Evolutionary conservation across 2,888 invertebrate genomes (phyloP), one percentile per base, ranked within the genome.

Genomic region (Ophion slaviceki): DNA sequence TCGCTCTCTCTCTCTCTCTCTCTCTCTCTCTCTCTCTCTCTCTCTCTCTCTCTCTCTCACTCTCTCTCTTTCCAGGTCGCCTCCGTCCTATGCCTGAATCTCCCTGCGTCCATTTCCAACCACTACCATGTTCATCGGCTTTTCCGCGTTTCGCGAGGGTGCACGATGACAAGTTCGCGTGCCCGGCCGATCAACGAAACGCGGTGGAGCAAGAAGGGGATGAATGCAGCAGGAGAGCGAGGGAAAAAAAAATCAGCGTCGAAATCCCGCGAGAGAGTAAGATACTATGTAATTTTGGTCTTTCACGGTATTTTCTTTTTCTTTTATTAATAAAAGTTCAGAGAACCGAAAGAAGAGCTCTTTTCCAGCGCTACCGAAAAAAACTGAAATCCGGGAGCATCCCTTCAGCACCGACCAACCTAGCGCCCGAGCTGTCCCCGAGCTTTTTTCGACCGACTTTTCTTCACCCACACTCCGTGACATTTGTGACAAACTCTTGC

Each of bases 71-170:
- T 40, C 14, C 68, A 20, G 61, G 32, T 71, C 79, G 40, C 28
- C 68, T 47, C 76, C 76, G 24, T 66, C 62, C 32, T 45, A 64
- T 59, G 45, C 28, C 57, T 78, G 71, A 75, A 84, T 84, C 61
- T 67, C 70, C 64, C 64, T 53, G 67, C 74, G 70, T 53, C 83
- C 78, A 76, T 81, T 83, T 79, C 57, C 82, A 11, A 80, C 76
- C 70, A 76, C 74, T 40, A 36, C 70, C 57, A 53, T 78, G 79
- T 80, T 61, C 76, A 61, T 71, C 74, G 81, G 84, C 78, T 84
- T 78, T 86, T 70, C 47, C 59, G 59, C 84, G 75, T 81, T 82
- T 77, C 68, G 17, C 72, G 68, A 77, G 36, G 76, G 45, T 72
- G 36, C 80, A 71, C 28, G 32, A 6, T 17, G 20, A 45, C 68